phyloP scores from a whole-genome alignment of 1,140 invertebrate species.

The Cherax quadricarinatus region DNA sequence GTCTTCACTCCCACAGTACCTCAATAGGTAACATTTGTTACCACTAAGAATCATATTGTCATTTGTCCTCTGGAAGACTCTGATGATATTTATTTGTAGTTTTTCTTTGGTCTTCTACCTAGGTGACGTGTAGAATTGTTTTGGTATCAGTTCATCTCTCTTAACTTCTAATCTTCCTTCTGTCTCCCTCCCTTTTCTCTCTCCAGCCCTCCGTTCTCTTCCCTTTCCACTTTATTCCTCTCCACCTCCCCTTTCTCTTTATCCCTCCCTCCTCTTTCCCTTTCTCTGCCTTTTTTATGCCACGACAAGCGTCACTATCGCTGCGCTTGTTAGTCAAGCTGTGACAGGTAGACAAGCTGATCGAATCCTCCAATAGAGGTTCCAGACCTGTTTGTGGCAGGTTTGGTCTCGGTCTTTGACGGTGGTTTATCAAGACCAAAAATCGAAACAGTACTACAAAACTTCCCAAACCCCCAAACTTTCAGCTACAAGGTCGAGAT shows the following conservation, averaged over 20 bases:
- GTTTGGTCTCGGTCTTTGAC: neutral
- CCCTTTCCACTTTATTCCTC: neutral
- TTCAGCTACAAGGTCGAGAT: neutral
- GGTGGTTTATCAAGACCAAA: neutral
- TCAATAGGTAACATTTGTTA: no score
- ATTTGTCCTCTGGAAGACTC: no score
- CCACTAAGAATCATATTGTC: no score
- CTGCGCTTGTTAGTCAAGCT: neutral
- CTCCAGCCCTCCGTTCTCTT: neutral
- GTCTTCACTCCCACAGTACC: no score
- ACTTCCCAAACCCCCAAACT: neutral
- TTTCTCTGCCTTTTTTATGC: no score
- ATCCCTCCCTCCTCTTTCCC: neutral
- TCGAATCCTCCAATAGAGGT: slow-evolving; percentile 19
- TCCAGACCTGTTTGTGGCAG: neutral
- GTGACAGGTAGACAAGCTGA: slow-evolving; percentile 4
- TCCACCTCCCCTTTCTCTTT: neutral
- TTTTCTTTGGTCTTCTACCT: no score
- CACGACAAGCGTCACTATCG: neutral
- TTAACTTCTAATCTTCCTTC: neutral
- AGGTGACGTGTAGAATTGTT: no score
- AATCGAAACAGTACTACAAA: neutral
- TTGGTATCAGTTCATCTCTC: no score
- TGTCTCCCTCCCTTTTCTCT: neutral
- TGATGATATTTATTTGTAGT: no score